These are phyloP conservation scores for Tuberolachnus salignus DNA, from an alignment of 2,888 invertebrate genomes.

Conservation along the genomic window DNA sequence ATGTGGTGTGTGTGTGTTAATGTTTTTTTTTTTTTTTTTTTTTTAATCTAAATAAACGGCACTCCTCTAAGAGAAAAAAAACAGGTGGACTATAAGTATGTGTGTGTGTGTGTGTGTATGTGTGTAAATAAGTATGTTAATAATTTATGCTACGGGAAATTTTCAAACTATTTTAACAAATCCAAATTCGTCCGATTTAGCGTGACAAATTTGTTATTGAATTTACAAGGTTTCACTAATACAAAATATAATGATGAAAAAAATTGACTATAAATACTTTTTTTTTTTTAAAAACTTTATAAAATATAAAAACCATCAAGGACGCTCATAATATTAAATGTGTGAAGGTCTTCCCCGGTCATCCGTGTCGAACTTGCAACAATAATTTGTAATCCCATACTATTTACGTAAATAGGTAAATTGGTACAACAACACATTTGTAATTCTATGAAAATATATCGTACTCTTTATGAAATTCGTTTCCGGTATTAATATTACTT, in stretches of 20 bases:
- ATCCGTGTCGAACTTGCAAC: conserved; percentile 5
- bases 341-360: conserved; percentile 41
- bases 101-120: not conserved
- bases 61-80: conserved; percentile 14
- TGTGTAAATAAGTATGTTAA: conserved; percentile 6
- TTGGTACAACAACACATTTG: not conserved
- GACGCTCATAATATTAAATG: conserved; percentile 15
- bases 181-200: not conserved
- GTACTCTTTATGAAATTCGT: not conserved
- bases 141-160: not conserved
- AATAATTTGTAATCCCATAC: not conserved
- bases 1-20: conserved; percentile 15
- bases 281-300: conserved; percentile 18
- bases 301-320: conserved; percentile 5
- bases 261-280: not conserved
- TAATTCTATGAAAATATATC: no score
- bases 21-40: conserved; percentile 10
- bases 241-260: not conserved
- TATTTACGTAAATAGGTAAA: not conserved
- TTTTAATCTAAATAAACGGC: conserved; percentile 38
- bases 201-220: not conserved
- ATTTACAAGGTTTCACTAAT: not conserved
- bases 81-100: conserved; percentile 1
- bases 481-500: conserved; percentile 26
- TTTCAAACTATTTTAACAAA: not conserved